Evolutionary conservation across 2,888 invertebrate genomes (phyloP).

Genomic region (Pseudoips prasinana): DNA sequence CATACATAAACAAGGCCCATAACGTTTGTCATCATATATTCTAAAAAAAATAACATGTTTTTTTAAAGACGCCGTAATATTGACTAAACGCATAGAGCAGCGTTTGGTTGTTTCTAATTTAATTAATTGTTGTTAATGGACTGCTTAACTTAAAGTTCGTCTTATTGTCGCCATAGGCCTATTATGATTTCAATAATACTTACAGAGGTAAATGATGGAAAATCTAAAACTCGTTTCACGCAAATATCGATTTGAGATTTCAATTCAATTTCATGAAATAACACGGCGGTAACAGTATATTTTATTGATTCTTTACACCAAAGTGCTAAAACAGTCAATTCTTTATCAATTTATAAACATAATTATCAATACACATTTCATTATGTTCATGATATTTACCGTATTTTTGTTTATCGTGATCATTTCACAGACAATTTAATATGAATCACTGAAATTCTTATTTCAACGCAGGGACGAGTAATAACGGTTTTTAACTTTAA

Average conservation of each 20-base stretch:
- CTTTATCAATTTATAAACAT: not conserved
- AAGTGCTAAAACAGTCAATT: slow-evolving; percentile 13
- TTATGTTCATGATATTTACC: slow-evolving; percentile 22
- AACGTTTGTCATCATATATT: no score
- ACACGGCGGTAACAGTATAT: slow-evolving; percentile 15
- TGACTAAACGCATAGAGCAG: no score
- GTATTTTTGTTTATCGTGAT: slow-evolving; percentile 37
- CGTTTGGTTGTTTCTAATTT: no score
- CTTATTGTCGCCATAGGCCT: no score
- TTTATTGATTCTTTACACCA: slow-evolving; percentile 24
- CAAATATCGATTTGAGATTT: slow-evolving; percentile 18
- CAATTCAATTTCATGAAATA: slow-evolving; percentile 11
- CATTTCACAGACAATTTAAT: slow-evolving; percentile 68
- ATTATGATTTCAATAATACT: no score
- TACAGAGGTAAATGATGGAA: no score
- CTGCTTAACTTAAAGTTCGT: no score
- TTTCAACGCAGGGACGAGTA: slow-evolving; percentile 50
- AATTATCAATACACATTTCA: slow-evolving; percentile 25
- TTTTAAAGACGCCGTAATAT: no score
- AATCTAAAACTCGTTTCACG: no score
- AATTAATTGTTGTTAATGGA: no score
- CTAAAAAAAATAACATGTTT: no score
- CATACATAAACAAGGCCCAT: no score
- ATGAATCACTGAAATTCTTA: slow-evolving; percentile 49
- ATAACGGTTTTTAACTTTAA: slow-evolving; percentile 48